A percentile compares a stretch with the other conserved stretches of the same genome.
Evolutionary conservation across 2,797 vertebrate genomes (phyloP).

Genomic region (Pelodytes ibericus): DNA sequence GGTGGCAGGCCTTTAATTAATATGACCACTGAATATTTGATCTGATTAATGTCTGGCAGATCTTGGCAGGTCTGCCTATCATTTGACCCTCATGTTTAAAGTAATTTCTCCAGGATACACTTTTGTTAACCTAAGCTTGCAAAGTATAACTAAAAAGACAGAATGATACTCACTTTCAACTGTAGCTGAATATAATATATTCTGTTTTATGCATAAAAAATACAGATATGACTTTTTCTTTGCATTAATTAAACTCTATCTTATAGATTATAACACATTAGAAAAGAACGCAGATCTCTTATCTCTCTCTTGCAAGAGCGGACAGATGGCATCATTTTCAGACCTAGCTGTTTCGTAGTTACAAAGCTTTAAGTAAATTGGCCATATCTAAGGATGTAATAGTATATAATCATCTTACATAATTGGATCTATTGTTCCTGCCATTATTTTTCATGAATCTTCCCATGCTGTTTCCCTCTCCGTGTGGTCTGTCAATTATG

Average conservation of each 20-base stretch:
- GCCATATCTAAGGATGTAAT: conserved; percentile 62
- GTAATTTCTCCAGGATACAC: background rate
- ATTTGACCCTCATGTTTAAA: too few species aligned
- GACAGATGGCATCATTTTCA: conserved; percentile 55
- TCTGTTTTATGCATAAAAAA: conserved; percentile 6
- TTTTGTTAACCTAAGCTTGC: background rate
- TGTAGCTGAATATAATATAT: background rate
- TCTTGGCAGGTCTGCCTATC: too few species aligned
- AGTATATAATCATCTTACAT: conserved; percentile 62
- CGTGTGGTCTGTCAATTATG: conserved; percentile 62
- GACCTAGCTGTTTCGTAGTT: conserved; percentile 58
- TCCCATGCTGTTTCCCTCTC: conserved; percentile 58
- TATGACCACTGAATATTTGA: too few species aligned
- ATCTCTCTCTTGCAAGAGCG: conserved; percentile 26
- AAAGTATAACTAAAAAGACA: conserved; percentile 7
- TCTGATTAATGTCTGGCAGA: too few species aligned
- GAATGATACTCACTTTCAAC: conserved; percentile 3
- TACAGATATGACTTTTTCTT: background rate
- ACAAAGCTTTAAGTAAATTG: conserved; percentile 66
- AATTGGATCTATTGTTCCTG: conserved; percentile 65
- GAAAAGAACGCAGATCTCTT: conserved; percentile 39
- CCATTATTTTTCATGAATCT: conserved; percentile 56
- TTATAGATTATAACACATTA: conserved; percentile 35
- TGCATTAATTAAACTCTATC: conserved; percentile 38
- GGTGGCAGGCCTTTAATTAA: too few species aligned